Percentiles rank a stretch among this genome's conserved stretches.
phyloP scores from a whole-genome alignment of 2,113 vertebrate genomes.

The Talpa occidentalis region DNA sequence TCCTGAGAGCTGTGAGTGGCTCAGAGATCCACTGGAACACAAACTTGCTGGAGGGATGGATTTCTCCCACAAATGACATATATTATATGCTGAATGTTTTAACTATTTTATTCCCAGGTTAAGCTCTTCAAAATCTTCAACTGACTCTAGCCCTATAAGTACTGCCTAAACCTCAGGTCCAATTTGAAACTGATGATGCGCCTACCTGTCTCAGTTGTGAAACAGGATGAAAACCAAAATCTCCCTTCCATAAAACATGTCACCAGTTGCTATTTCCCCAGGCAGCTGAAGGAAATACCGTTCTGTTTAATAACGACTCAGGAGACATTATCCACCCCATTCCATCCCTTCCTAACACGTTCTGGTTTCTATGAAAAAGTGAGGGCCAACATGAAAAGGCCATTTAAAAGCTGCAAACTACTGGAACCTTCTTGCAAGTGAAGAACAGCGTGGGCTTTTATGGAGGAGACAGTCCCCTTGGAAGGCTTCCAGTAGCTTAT shows the following conservation, averaged over 20 bases:
- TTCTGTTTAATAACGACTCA: slow-evolving; percentile 55
- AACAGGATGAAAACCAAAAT: slow-evolving; percentile 20
- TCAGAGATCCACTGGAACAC: background rate
- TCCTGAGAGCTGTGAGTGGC: background rate
- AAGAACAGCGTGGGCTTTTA: background rate
- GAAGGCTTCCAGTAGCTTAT: slow-evolving; percentile 63
- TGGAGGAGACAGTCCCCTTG: background rate
- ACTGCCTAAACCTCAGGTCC: background rate
- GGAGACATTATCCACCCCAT: background rate
- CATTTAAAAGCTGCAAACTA: background rate
- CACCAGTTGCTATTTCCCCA: slow-evolving; percentile 9
- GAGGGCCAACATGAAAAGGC: background rate
- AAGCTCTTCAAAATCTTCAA: slow-evolving; percentile 47
- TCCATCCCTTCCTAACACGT: background rate
- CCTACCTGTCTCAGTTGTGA: background rate
- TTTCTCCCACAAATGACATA: background rate
- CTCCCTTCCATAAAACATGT: slow-evolving; percentile 18
- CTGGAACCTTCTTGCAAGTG: background rate
- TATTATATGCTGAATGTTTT: background rate
- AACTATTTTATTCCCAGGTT: background rate
- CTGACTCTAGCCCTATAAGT: background rate
- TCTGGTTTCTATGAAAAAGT: slow-evolving; percentile 35
- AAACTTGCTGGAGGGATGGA: background rate
- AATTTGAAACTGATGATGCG: background rate
- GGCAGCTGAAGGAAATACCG: slow-evolving; percentile 31